Evolutionary conservation across 2,888 invertebrate species (phyloP).

Genomic region (Ochropacha duplaris): DNA sequence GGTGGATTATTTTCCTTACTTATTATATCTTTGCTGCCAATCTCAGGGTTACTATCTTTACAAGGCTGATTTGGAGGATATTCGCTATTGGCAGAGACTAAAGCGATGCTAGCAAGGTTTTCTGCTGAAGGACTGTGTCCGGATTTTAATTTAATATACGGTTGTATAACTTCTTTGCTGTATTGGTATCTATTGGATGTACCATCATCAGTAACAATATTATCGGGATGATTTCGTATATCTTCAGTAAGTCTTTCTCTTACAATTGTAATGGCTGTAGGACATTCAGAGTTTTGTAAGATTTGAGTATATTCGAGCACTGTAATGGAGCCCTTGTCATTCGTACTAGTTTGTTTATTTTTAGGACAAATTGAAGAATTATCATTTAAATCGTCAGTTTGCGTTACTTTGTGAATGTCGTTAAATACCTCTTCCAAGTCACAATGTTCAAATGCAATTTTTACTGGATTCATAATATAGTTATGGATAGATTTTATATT

Average conservation of each 20-base stretch:
- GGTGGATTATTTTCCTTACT: background rate
- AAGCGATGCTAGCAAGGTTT: constrained; percentile 28
- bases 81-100: constrained; percentile 32
- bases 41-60: constrained; percentile 1
- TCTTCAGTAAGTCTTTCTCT: constrained; percentile 44
- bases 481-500: constrained; percentile 3
- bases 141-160: constrained; percentile 36
- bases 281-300: constrained; percentile 34
- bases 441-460: constrained; percentile 22
- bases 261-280: constrained; percentile 32
- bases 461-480: constrained; percentile 46
- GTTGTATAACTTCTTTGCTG: constrained; percentile 51
- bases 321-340: constrained; percentile 29
- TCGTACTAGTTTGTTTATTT: background rate
- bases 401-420: constrained; percentile 38
- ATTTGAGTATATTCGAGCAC: constrained; percentile 40
- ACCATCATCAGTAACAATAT: constrained; percentile 15
- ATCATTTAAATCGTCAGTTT: constrained; percentile 28
- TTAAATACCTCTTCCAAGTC: constrained; percentile 21
- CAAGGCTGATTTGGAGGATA: constrained; percentile 38
- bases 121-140: constrained; percentile 34
- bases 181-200: constrained; percentile 37
- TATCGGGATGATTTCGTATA: constrained; percentile 19
- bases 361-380: background rate
- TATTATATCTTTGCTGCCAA: background rate